Evolutionary conservation across 2,888 invertebrate species (phyloP).

Genomic region (Melinaea marsaeus): DNA sequence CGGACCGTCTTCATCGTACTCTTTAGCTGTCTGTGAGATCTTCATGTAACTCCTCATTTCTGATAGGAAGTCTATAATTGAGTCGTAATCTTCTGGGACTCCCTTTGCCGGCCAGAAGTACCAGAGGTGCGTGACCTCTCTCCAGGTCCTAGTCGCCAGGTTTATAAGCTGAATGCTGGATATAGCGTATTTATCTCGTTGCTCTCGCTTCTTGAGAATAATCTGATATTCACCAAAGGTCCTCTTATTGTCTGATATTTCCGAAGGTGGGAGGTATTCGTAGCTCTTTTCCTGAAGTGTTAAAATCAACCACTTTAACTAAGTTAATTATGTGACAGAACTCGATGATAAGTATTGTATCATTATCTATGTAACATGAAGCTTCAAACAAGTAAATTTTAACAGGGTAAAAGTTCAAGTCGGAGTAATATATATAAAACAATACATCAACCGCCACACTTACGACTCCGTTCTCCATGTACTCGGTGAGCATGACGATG

Average conservation of each 20-base stretch:
- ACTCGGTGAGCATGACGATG: slow-evolving; percentile 93
- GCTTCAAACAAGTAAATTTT: too few species aligned
- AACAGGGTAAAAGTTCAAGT: too few species aligned
- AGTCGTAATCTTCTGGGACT: slow-evolving; percentile 89
- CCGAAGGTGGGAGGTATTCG: slow-evolving; percentile 94
- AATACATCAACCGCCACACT: slow-evolving; percentile 41
- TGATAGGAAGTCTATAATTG: slow-evolving; percentile 90
- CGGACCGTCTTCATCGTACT: slow-evolving; percentile 72
- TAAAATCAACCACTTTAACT: neutral
- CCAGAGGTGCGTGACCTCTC: slow-evolving; percentile 95
- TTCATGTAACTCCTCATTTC: slow-evolving; percentile 84
- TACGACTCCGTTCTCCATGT: slow-evolving; percentile 92
- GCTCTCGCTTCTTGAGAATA: slow-evolving; percentile 91
- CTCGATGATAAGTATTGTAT: too few species aligned
- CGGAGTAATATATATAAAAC: too few species aligned
- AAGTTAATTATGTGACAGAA: too few species aligned
- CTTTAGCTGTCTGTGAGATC: slow-evolving; percentile 70
- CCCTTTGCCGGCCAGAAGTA: slow-evolving; percentile 96
- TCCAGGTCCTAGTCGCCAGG: slow-evolving; percentile 87
- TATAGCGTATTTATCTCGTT: slow-evolving; percentile 93
- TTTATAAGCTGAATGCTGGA: slow-evolving; percentile 91
- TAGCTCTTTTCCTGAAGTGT: slow-evolving; percentile 88
- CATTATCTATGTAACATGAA: too few species aligned
- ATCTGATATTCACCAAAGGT: slow-evolving; percentile 93
- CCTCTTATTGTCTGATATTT: slow-evolving; percentile 92